Base-by-base conservation (phyloP, 2,113 vertebrate genomes). In the Hipposideros armiger region DNA sequence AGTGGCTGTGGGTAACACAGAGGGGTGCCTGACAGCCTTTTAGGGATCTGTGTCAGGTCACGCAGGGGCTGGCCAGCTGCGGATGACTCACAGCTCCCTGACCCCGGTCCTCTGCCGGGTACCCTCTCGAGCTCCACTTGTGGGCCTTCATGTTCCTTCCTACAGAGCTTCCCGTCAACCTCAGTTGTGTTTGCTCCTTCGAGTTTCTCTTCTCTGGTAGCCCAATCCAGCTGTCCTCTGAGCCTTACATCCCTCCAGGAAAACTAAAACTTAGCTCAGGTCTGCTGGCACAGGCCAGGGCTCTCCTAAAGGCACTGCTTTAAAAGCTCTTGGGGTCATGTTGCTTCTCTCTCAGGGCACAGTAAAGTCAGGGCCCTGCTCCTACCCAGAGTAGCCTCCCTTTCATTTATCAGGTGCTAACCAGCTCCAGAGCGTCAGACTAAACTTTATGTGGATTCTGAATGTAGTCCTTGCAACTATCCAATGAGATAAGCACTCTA, bases 61-160 rank as follows among this genome's bases (percentile, higher is more conserved):
- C 52, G 26, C 2, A 28, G 0, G 42, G 28, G 40, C 28, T 30
- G n/a, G 52, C 20, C 7, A 30, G 42, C 20, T 5, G 26, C 2
- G 2, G 73, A 5, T 11, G 58, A 16, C 14, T 6, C 30, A 42
- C 3, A 13, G 67, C 94, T 36, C 73, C 9, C 1, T 0, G 32
- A 10, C 72, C 32, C 17, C 24, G 17, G 4, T 56, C 16, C 28
- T 56, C 28, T 0, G 2, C 16, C 11, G 1, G 42, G 14, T 3
- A 0, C 3, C 4, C 10, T 54, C 26, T 10, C 3, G 0, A 3
- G 36, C 11, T 52, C 32, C 4, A 4, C 54, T 42, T 9, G 3
- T 1, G 10, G 30, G 20, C 8, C 26, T 67, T 42, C 4, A 17
- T 11, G n/a, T 8, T 17, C n/a, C 50, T 8, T 17, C n/a, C 50